phyloP scores from a whole-genome alignment of 2,113 vertebrate genomes.

The Plotosus lineatus region DNA sequence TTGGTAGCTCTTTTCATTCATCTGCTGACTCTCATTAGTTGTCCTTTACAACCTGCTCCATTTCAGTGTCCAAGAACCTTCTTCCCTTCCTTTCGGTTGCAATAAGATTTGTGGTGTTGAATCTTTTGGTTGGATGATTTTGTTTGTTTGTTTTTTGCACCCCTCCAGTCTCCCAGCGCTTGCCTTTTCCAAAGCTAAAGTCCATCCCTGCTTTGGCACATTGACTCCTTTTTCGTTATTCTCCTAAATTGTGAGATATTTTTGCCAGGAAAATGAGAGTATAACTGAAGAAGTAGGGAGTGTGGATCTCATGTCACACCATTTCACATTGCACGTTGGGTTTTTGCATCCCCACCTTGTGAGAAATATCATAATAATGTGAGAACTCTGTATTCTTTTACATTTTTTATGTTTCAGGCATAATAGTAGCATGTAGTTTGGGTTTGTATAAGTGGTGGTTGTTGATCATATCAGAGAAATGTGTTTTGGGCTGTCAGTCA shows the following conservation, averaged over 20 bases:
- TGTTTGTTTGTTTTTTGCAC: neutral
- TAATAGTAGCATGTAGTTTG: neutral
- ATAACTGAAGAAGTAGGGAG: conserved; percentile 2
- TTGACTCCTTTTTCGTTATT: conserved; percentile 43
- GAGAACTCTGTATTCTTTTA: neutral
- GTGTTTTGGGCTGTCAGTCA: neutral
- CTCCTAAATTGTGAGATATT: conserved; percentile 36
- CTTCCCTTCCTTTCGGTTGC: conserved; percentile 34
- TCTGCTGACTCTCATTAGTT: conserved; percentile 62
- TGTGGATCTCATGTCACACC: neutral
- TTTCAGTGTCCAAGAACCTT: conserved; percentile 40
- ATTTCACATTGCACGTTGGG: neutral
- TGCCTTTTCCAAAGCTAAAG: conserved; percentile 43
- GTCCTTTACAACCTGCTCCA: conserved; percentile 59
- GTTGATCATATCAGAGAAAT: neutral
- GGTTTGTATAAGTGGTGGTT: neutral
- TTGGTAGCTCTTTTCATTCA: conserved; percentile 58
- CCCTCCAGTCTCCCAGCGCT: conserved; percentile 35
- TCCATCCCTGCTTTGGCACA: conserved; percentile 43
- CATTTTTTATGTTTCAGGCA: neutral
- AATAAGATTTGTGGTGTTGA: conserved; percentile 20
- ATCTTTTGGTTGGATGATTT: conserved; percentile 33
- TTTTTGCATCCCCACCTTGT: conserved; percentile 10
- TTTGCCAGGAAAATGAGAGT: neutral
- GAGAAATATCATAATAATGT: neutral